These are phyloP conservation scores for Habroteleia sp. DNA, from an alignment of 2,888 invertebrate genomes.

Conservation along the genomic window DNA sequence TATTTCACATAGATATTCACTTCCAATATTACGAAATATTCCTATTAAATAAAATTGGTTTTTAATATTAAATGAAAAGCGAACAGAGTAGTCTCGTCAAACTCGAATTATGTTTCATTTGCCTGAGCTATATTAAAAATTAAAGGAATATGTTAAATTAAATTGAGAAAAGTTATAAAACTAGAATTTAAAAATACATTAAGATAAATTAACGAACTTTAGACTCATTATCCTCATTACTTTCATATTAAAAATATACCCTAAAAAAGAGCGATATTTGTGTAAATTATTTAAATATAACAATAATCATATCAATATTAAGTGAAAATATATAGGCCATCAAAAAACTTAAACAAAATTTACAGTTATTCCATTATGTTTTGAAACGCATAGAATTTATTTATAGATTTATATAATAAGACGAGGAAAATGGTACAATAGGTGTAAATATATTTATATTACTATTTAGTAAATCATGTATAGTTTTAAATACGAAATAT, in stretches of 20 bases:
- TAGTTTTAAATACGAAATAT: slow-evolving; percentile 16
- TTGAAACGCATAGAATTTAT: slow-evolving; percentile 11
- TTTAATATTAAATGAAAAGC: not conserved
- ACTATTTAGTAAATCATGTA: slow-evolving; percentile 25
- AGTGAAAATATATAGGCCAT: slow-evolving; percentile 20
- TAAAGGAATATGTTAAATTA: too few species aligned
- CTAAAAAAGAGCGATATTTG: too few species aligned
- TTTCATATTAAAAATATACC: too few species aligned
- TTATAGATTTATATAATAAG: slow-evolving; percentile 20
- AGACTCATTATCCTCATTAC: too few species aligned
- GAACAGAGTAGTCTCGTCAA: slow-evolving; percentile 24
- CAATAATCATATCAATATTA: not conserved
- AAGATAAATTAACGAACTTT: not conserved
- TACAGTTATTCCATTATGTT: not conserved
- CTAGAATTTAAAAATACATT: not conserved
- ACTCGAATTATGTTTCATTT: slow-evolving; percentile 43
- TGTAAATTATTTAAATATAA: not conserved
- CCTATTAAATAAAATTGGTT: not conserved
- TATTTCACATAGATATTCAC: too few species aligned
- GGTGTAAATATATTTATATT: slow-evolving; percentile 6
- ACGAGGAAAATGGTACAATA: slow-evolving; percentile 9
- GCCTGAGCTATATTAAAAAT: slow-evolving; percentile 38
- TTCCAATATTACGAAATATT: too few species aligned
- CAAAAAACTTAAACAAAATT: not conserved
- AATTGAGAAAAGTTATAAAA: not conserved